A percentile compares a stretch with the other conserved stretches of the same genome.
phyloP scores from a whole-genome alignment of 1,140 invertebrate species.

The Neuroterus valhalla region DNA sequence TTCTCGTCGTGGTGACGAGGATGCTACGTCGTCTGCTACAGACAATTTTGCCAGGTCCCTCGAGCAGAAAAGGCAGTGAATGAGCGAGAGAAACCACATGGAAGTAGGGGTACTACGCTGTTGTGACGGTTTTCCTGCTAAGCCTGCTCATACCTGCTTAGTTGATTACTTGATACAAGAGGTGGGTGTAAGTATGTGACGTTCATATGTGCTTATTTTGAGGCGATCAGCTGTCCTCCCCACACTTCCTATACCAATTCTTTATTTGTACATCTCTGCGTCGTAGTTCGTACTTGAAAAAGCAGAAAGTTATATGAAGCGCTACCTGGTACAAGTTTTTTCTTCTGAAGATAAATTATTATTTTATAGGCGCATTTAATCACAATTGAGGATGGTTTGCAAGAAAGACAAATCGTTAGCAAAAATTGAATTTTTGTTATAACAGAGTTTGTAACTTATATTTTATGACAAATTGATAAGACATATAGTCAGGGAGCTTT shows the following conservation, averaged over 20 bases:
- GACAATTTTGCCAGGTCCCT: conserved; percentile 12
- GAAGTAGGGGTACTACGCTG: background rate
- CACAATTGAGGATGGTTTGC: no score
- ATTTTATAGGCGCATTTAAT: no score
- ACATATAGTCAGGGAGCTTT: no score
- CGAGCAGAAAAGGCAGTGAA: conserved; percentile 2
- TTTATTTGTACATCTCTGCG: background rate
- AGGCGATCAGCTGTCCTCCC: background rate
- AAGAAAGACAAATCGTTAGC: no score
- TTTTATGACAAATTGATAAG: no score
- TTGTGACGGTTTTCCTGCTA: background rate
- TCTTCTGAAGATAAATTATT: no score
- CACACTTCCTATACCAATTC: background rate
- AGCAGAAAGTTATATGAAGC: background rate
- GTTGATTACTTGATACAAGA: conserved; percentile 1
- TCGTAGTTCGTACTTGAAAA: background rate
- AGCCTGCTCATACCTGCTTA: background rate
- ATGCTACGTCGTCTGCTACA: background rate
- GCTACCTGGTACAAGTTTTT: no score
- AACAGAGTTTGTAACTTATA: no score
- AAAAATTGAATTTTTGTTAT: no score
- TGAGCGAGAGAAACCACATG: background rate
- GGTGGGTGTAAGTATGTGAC: background rate
- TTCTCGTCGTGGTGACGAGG: background rate
- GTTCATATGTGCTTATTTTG: background rate